Percentiles rank a stretch among this genome's conserved stretches.
Conservation (phyloP, 2,113 vertebrate species). For the Malurus cyaneus region DNA sequence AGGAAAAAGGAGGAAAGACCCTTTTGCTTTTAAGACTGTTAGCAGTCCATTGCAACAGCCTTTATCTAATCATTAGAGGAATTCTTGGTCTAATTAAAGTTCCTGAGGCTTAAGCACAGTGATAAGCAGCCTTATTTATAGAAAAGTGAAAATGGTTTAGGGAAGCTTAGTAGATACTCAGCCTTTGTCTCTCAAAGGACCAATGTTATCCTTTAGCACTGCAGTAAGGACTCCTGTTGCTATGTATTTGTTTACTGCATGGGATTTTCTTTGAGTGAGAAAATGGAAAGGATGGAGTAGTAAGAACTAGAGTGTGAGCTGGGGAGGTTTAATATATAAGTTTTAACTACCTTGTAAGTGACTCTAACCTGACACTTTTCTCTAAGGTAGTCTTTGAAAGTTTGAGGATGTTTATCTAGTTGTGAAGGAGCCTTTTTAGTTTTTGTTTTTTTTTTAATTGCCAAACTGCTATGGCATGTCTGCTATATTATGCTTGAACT, state of each 20-base stretch:
- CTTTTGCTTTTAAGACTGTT: background rate
- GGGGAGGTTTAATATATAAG: fast-evolving
- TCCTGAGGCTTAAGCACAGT: conserved; percentile 36
- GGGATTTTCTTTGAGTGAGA: background rate
- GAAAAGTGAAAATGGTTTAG: conserved; percentile 30
- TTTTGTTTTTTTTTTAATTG: background rate
- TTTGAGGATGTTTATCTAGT: background rate
- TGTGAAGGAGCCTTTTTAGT: background rate
- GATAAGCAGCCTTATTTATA: conserved; percentile 62
- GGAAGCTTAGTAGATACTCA: background rate
- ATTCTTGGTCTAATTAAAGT: conserved; percentile 55
- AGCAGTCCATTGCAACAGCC: background rate
- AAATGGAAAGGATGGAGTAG: background rate
- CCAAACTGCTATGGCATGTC: background rate
- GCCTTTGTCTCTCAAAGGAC: background rate
- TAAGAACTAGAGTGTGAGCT: background rate
- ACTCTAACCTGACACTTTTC: background rate
- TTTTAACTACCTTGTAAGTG: background rate
- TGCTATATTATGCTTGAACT: background rate
- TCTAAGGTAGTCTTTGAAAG: background rate
- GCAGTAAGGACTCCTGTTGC: background rate
- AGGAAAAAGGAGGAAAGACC: background rate
- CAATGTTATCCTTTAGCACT: background rate
- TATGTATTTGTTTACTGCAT: background rate
- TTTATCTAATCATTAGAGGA: conserved; percentile 60